Evolutionary conservation across 2,888 invertebrate species (phyloP).

Genomic region (Papilio protenor): DNA sequence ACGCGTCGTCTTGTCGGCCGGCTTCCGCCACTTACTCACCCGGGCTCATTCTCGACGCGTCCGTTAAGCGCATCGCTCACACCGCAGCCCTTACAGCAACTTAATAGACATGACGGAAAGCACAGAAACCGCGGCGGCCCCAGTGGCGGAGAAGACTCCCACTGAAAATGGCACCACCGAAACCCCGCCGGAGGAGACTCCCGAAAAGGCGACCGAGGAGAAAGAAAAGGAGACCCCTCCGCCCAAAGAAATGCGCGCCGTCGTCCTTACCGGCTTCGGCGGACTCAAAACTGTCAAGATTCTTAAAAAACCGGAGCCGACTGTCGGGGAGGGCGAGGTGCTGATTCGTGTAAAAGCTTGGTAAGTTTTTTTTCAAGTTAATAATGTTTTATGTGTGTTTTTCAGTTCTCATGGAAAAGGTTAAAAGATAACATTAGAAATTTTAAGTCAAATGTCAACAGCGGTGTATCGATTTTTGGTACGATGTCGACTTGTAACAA

Average conservation of each 20-base stretch:
- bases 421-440: neutral
- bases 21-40: slow-evolving; percentile 64
- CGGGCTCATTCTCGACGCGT: slow-evolving; percentile 74
- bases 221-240: slow-evolving; percentile 84
- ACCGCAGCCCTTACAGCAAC: slow-evolving; percentile 56
- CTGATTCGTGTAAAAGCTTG: slow-evolving; percentile 93
- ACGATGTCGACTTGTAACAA: neutral
- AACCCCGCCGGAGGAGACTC: slow-evolving; percentile 78
- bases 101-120: slow-evolving; percentile 78
- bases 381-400: neutral
- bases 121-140: slow-evolving; percentile 80
- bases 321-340: slow-evolving; percentile 89
- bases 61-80: slow-evolving; percentile 69
- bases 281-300: slow-evolving; percentile 94
- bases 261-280: slow-evolving; percentile 93
- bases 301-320: slow-evolving; percentile 91
- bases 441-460: neutral
- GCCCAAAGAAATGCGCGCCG: slow-evolving; percentile 93
- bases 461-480: neutral
- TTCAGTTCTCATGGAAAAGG: neutral
- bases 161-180: slow-evolving; percentile 81
- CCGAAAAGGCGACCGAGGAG: slow-evolving; percentile 83
- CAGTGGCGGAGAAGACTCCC: slow-evolving; percentile 83
- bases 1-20: slow-evolving; percentile 80
- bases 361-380: slow-evolving; percentile 84